These are phyloP conservation scores for Chrysolina haemoptera DNA, from an alignment of 2,888 invertebrate species.

Conservation along the genomic window DNA sequence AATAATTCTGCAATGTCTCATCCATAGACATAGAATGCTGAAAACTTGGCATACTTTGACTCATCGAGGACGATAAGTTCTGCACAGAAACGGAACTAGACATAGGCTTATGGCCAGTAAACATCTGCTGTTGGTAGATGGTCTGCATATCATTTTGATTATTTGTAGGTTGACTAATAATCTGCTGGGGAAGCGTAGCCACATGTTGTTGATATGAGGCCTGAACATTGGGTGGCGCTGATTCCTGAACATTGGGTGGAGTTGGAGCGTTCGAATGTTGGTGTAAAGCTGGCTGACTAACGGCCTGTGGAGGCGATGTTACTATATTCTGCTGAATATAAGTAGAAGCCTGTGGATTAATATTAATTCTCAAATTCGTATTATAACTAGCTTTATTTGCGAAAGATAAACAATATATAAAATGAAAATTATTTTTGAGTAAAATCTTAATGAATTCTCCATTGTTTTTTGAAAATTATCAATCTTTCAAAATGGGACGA, in stretches of 20 bases:
- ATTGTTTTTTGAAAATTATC: no score
- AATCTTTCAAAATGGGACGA: no score
- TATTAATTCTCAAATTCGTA: neutral
- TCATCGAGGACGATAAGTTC: constrained; percentile 52
- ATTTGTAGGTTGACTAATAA: constrained; percentile 23
- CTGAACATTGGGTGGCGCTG: constrained; percentile 22
- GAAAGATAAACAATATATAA: no score
- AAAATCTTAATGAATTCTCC: no score
- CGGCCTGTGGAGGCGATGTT: constrained; percentile 14
- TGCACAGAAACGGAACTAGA: constrained; percentile 59
- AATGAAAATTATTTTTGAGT: no score
- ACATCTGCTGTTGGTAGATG: constrained; percentile 47
- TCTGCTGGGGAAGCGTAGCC: constrained; percentile 31
- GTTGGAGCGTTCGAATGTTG: constrained; percentile 32
- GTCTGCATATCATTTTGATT: constrained; percentile 42
- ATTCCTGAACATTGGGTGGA: constrained; percentile 22
- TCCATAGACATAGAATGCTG: constrained; percentile 59
- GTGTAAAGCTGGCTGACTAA: neutral
- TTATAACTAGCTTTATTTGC: no score
- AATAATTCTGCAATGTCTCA: constrained; percentile 56
- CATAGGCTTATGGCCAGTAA: constrained; percentile 49
- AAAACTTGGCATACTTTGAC: constrained; percentile 47
- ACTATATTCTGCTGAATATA: constrained; percentile 12
- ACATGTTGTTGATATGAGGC: constrained; percentile 28
- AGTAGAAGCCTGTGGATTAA: neutral